Conservation (phyloP, 2,888 invertebrate species). For the Blastobasis lacticolella region DNA sequence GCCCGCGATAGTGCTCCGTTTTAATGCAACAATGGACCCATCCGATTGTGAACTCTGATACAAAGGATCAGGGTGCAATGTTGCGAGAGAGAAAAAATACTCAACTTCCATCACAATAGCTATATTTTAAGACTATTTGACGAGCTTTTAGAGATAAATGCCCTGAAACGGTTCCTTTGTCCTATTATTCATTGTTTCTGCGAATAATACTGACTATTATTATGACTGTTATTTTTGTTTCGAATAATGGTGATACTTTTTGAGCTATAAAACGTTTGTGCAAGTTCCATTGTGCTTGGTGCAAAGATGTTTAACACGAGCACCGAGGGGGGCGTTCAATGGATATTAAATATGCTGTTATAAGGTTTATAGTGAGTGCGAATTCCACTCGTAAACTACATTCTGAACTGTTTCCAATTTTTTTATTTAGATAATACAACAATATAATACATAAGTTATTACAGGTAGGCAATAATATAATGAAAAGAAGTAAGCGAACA, state of each 20-base stretch:
- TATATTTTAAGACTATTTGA: constrained; percentile 57
- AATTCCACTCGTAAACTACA: neutral
- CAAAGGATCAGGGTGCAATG: constrained; percentile 22
- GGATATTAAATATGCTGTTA: too few species aligned
- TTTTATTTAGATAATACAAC: neutral
- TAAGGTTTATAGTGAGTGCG: too few species aligned
- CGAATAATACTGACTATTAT: constrained; percentile 27
- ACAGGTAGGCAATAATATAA: neutral
- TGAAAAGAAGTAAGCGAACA: neutral
- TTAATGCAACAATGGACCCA: constrained; percentile 15
- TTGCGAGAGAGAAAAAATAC: constrained; percentile 13
- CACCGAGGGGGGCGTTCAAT: too few species aligned
- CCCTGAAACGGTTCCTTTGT: constrained; percentile 59
- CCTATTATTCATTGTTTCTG: constrained; percentile 57
- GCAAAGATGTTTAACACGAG: too few species aligned
- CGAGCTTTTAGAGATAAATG: constrained; percentile 62
- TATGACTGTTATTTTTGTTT: constrained; percentile 40
- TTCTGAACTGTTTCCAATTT: neutral
- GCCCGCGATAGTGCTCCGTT: constrained; percentile 14
- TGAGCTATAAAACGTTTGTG: constrained; percentile 6
- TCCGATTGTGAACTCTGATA: constrained; percentile 17
- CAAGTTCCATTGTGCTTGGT: constrained; percentile 1
- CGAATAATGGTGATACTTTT: constrained; percentile 31
- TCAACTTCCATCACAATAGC: constrained; percentile 27
- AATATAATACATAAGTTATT: neutral